Conservation (phyloP, 1,140 invertebrate genomes). For the Apis dorsata region DNA sequence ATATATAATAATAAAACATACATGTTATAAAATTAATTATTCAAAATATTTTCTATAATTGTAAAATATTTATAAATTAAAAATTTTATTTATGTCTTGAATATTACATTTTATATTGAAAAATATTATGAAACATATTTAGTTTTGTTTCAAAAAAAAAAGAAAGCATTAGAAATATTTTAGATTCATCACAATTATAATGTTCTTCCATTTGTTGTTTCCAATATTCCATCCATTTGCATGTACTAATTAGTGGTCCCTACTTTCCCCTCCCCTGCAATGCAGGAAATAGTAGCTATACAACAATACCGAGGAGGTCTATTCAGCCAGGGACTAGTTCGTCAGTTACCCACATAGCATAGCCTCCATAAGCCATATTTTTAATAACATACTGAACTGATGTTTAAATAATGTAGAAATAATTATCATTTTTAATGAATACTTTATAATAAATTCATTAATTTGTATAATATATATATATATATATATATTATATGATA, state of each 20-base stretch:
- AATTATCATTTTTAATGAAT: too few relatives aligned
- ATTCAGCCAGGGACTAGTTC: conserved; percentile 79
- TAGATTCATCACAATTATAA: conserved; percentile 32
- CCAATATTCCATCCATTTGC: conserved; percentile 70
- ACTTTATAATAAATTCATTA: too few relatives aligned
- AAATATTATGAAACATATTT: conserved; percentile 5
- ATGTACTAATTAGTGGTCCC: conserved; percentile 80
- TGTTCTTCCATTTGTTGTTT: conserved; percentile 64
- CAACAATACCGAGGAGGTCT: conserved; percentile 80
- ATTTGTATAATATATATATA: too few relatives aligned
- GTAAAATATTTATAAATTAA: not conserved
- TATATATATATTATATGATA: too few relatives aligned
- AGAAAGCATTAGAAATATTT: conserved; percentile 4
- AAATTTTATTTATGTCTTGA: not conserved
- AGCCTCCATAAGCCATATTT: conserved; percentile 69
- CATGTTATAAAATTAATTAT: not conserved
- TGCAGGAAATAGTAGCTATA: conserved; percentile 80
- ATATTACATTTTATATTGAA: not conserved
- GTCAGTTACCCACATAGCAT: conserved; percentile 79
- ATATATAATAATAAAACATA: not conserved
- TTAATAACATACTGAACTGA: conserved; percentile 72
- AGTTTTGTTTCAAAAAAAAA: not conserved
- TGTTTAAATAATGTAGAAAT: conserved; percentile 52
- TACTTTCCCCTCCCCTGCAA: conserved; percentile 76
- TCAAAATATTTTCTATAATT: not conserved